Base-by-base conservation (phyloP, 2,888 invertebrate genomes). In the Campaea margaritaria region DNA sequence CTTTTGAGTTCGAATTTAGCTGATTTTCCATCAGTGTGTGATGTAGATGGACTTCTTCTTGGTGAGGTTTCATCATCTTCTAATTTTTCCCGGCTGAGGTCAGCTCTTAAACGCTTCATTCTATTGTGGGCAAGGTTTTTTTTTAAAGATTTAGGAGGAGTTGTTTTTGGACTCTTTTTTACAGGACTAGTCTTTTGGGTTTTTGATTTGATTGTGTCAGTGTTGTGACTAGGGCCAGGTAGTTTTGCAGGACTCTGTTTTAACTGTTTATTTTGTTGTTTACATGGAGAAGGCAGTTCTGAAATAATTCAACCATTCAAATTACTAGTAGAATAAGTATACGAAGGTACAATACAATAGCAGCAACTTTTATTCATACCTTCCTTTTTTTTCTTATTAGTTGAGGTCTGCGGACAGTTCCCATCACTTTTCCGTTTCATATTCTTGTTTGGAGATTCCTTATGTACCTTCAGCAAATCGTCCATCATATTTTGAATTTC, bases 351-450 rank as follows among this genome's bases (percentile, higher is more conserved):
- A n/a, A n/a, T 12, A 36, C 36, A 36, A 14, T 8, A 13, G 2
- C 45, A 41, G 3, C 21, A 34, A 38, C n/a, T n/a, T 31, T 2
- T 27, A 15, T 44, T 15, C 48, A 46, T 71, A 90, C 91, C 90
- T 68, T 78, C 79, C 72, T 78, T 87, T 16, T 67, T 68, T 66
- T 77, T 84, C 62, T 84, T 83, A 47, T 70, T 81, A 0, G 70
- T 68, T 38, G 75, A 62, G 36, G 65, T 77, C 34, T 76, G 80
- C 38, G 76, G 78, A 52, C 70, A 63, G 34, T 48, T 36, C 16
- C 72, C 71, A 69, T 86, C 86, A 70, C 85, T 87, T 78, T 86
- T 91, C 50, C 90, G 78, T 68, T 91, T 91, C 15, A 80, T 68
- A 44, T 68, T 68, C 61, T 80, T 87, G 64, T 78, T 87, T 36